These are phyloP conservation scores for Propithecus perrieri DNA, from an alignment of 2,797 vertebrate genomes.

Conservation along the genomic window DNA sequence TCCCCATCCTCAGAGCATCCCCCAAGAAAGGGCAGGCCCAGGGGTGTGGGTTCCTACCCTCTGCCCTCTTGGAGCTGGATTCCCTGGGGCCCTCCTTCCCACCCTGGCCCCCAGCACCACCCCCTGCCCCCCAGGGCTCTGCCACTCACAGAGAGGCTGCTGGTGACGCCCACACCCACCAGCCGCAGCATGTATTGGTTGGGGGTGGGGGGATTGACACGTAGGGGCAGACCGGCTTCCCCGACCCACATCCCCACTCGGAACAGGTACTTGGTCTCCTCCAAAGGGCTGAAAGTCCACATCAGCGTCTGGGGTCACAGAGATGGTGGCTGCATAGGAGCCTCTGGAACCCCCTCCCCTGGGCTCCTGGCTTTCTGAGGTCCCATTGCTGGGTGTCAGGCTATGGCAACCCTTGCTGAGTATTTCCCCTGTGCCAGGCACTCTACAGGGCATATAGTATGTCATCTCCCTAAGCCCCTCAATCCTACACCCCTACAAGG, in stretches of 20 bases:
- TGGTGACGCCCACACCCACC: constrained; percentile 86
- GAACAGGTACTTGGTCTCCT: constrained; percentile 87
- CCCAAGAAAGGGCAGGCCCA: not conserved
- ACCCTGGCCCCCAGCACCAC: not conserved
- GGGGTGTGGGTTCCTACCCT: not conserved
- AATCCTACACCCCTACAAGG: not conserved
- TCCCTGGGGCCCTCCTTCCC: not conserved
- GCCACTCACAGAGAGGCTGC: constrained; percentile 88
- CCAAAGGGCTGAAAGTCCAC: constrained; percentile 93
- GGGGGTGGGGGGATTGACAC: not conserved
- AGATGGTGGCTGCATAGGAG: not conserved
- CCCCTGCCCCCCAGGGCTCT: not conserved
- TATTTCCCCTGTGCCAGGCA: not conserved
- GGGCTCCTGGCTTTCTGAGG: not conserved
- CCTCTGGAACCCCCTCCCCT: not conserved
- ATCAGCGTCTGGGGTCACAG: constrained; percentile 87
- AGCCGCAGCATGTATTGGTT: constrained; percentile 84
- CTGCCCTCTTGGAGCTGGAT: not conserved
- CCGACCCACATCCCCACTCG: constrained; percentile 87
- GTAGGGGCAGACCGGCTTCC: constrained; percentile 82
- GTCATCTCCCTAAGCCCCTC: not conserved
- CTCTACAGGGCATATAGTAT: rapidly evolving
- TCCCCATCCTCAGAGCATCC: not conserved
- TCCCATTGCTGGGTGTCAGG: not conserved
- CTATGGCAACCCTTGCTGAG: not conserved